Evolutionary conservation across 2,113 vertebrate species (phyloP).

Genomic region (Riparia riparia): DNA sequence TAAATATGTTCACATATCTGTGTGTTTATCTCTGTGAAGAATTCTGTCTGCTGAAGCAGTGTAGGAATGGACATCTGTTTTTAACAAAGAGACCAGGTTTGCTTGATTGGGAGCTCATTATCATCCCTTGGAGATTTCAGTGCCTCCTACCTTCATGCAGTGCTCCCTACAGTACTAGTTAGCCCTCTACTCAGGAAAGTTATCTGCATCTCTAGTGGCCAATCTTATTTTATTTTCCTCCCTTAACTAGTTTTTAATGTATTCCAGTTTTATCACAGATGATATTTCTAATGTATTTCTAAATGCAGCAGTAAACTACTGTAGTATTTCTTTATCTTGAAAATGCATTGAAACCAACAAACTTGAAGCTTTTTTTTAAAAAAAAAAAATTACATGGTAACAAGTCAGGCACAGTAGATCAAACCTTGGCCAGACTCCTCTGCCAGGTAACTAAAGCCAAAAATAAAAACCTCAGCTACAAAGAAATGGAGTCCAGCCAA

Average conservation of each 20-base stretch:
- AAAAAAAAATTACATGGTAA: neutral
- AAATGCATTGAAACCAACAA: neutral
- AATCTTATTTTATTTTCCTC: neutral
- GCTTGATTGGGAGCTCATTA: neutral
- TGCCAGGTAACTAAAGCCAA: conserved; percentile 27
- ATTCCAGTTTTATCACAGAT: neutral
- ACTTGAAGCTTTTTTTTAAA: neutral
- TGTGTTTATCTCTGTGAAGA: neutral
- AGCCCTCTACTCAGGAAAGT: neutral
- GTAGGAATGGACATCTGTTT: neutral
- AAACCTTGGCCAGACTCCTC: neutral
- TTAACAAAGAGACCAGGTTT: accelerated
- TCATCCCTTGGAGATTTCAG: neutral
- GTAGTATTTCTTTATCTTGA: neutral
- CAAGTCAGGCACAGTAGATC: neutral
- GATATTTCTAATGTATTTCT: neutral
- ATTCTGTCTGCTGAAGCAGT: neutral
- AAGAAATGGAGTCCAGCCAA: conserved; percentile 14
- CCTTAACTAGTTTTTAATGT: neutral
- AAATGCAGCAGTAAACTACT: neutral
- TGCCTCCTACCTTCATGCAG: neutral
- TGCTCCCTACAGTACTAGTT: accelerated
- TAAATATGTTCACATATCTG: neutral
- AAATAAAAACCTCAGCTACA: conserved; percentile 16
- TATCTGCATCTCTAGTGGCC: neutral